A percentile compares a stretch with the other conserved stretches of the same genome.
Evolutionary conservation across 2,113 vertebrate genomes (phyloP).

Genomic region (Balaeniceps rex): DNA sequence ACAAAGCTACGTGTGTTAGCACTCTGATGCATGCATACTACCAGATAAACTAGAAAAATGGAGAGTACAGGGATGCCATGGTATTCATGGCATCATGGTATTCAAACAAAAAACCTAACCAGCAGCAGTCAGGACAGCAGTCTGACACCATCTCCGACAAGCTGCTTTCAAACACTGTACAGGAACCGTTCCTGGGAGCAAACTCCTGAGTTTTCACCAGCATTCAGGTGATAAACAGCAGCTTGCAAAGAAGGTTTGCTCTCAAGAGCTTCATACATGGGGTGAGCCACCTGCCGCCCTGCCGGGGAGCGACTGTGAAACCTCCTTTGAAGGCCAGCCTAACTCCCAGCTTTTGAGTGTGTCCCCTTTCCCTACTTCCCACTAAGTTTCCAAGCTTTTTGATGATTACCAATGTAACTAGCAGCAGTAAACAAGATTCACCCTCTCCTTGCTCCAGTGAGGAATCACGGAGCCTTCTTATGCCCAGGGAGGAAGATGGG

Average conservation of each 20-base stretch:
- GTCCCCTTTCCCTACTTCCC: background rate
- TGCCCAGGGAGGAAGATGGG: background rate
- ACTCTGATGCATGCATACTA: fast-evolving
- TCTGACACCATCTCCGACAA: background rate
- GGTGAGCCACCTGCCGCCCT: no score
- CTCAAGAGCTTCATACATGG: no score
- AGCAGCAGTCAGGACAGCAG: background rate
- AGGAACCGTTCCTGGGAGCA: no score
- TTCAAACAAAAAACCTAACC: background rate
- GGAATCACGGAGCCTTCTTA: background rate
- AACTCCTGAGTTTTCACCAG: background rate
- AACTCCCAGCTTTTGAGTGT: background rate
- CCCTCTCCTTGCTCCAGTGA: background rate
- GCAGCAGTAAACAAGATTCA: background rate
- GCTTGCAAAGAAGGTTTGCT: background rate
- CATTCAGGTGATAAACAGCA: background rate
- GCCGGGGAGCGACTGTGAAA: no score
- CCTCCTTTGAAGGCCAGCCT: background rate
- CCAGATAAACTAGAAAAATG: background rate
- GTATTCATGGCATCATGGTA: no score
- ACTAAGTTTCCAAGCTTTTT: background rate
- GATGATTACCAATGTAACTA: background rate
- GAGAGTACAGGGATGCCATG: background rate
- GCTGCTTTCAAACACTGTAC: background rate
- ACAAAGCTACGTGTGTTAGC: background rate